Evolutionary conservation across 2,113 vertebrate genomes (phyloP).

Genomic region (Petrocephalus zakoni): DNA sequence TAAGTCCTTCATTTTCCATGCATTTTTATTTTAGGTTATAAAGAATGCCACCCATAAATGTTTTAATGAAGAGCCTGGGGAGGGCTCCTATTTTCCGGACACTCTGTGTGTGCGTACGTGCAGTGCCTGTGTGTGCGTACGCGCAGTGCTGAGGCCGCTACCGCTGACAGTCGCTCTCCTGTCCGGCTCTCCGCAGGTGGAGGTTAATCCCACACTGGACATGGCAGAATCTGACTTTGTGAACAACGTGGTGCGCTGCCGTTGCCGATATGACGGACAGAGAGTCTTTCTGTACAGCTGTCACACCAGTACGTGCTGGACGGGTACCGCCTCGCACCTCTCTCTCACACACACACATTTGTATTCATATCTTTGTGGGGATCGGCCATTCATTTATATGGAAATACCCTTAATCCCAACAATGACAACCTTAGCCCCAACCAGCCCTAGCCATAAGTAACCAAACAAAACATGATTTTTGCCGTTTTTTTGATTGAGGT

Average conservation of each 20-base stretch:
- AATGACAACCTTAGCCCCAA: too few species aligned
- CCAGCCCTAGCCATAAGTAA: too few species aligned
- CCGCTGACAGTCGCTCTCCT: not conserved
- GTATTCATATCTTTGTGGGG: too few species aligned
- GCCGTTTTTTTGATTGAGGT: too few species aligned
- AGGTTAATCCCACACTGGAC: conserved; percentile 86
- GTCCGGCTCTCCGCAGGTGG: conserved; percentile 61
- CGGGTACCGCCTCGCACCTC: not conserved
- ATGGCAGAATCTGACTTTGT: conserved; percentile 93
- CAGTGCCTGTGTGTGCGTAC: not conserved
- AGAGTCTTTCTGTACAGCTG: conserved; percentile 85
- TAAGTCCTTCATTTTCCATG: not conserved
- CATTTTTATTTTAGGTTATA: not conserved
- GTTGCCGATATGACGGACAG: conserved; percentile 86
- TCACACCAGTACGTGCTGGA: conserved; percentile 70
- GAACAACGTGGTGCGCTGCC: conserved; percentile 88
- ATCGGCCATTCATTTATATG: too few species aligned
- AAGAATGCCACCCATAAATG: not conserved
- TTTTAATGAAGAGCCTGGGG: not conserved
- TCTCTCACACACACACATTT: not conserved
- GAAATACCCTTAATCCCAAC: too few species aligned
- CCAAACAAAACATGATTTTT: too few species aligned
- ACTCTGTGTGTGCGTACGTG: not conserved
- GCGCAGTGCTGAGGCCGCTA: not conserved
- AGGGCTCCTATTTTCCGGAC: not conserved